Evolutionary conservation across 2,113 vertebrate species (phyloP).

Genomic region (Sorex fumeus): DNA sequence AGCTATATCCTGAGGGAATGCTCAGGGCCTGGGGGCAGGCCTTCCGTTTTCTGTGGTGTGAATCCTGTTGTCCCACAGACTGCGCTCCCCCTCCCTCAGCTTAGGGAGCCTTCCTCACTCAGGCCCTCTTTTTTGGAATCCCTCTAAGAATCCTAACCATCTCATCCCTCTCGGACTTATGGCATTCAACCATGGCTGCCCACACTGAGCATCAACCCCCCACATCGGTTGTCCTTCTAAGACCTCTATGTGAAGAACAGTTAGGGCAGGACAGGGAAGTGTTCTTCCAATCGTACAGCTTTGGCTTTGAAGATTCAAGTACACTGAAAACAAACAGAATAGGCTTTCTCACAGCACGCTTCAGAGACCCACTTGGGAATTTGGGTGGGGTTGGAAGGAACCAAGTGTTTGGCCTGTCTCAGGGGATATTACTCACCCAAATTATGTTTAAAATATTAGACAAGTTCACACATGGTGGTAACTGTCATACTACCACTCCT

Average conservation of each 20-base stretch:
- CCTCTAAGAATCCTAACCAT: not conserved
- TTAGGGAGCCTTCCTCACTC: not conserved
- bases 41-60: not conserved
- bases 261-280: not conserved
- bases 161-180: not conserved
- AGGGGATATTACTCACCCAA: conserved; percentile 82
- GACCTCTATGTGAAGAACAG: not conserved
- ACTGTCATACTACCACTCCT: conserved; percentile 74
- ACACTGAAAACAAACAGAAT: conserved; percentile 1
- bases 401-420: conserved; percentile 70
- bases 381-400: conserved; percentile 72
- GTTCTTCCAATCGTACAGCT: not conserved
- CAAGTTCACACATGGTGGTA: conserved; percentile 75
- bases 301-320: conserved; percentile 11
- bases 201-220: not conserved
- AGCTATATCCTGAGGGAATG: not conserved
- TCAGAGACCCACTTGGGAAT: conserved; percentile 74
- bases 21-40: not conserved
- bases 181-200: not conserved
- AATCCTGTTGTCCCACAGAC: not conserved
- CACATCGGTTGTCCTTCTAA: not conserved
- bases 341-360: conserved; percentile 46
- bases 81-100: not conserved
- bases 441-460: conserved; percentile 69
- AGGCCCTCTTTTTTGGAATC: not conserved